Evolutionary conservation across 2,888 invertebrate genomes (phyloP).

Genomic region (Caenorhabditis wallacei): DNA sequence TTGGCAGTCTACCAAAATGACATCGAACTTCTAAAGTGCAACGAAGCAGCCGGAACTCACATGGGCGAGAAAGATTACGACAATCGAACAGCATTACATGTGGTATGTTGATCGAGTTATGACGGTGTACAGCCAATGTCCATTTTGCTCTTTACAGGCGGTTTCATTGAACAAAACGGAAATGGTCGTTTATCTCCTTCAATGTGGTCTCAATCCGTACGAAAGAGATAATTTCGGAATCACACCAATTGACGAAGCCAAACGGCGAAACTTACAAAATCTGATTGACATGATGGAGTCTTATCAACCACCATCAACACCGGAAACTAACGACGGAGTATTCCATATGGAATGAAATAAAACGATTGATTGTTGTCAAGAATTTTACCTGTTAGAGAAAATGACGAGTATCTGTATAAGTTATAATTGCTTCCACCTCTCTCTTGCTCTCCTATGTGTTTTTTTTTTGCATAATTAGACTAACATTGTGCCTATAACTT

Average conservation of each 20-base stretch:
- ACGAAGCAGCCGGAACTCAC: constrained; percentile 79
- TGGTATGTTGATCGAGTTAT: constrained; percentile 69
- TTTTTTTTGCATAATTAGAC: constrained; percentile 48
- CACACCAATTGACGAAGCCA: constrained; percentile 76
- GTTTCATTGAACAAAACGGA: constrained; percentile 72
- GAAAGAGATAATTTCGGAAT: constrained; percentile 76
- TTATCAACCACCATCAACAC: constrained; percentile 2
- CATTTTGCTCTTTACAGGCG: constrained; percentile 69
- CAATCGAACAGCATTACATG: constrained; percentile 80
- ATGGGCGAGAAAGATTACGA: constrained; percentile 80
- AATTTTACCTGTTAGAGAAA: constrained; percentile 40
- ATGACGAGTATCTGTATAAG: constrained; percentile 49
- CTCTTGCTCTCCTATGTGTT: constrained; percentile 16
- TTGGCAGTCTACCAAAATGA: constrained; percentile 84
- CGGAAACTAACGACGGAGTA: constrained; percentile 26
- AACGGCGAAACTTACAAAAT: constrained; percentile 51
- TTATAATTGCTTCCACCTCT: constrained; percentile 22
- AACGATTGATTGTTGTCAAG: neutral
- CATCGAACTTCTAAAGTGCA: constrained; percentile 83
- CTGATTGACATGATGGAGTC: constrained; percentile 36
- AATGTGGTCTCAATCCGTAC: constrained; percentile 72
- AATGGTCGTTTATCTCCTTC: constrained; percentile 74
- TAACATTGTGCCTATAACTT: constrained; percentile 20
- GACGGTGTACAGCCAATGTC: constrained; percentile 1
- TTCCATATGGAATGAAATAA: constrained; percentile 49